Base-by-base conservation (phyloP, 2,888 invertebrate species). In the Acleris holmiana region DNA sequence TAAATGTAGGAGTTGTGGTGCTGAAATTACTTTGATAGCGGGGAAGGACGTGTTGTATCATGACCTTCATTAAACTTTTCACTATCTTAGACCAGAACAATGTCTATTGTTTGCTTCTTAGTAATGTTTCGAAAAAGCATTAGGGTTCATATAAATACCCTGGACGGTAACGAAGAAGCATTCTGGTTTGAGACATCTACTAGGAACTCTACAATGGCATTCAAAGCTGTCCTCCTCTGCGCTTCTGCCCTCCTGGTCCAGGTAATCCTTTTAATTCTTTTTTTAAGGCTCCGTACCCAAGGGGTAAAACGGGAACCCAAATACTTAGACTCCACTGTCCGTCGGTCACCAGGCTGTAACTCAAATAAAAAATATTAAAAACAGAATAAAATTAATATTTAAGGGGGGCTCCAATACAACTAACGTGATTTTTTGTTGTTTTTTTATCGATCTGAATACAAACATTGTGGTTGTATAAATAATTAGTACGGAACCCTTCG, bases 241-340 rank as follows among this genome's bases (percentile, higher is more conserved):
- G 68, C 66, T 44, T 72, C 73, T 60, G 63, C 67, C 17, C 47
- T 73, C 4, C 41, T 74, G 4, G 61, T 72, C 18, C 72, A 74
- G 69, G 73, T 72, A 66, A 4, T 8, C 3, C 10, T 29, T 29
- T 29, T 29, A 6, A 10, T 15, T 15, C 13, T 15, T n/a, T n/a
- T n/a, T n/a, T n/a, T n/a, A n/a, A n/a, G n/a, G n/a, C n/a, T n/a
- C n/a, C n/a, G n/a, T n/a, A n/a, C n/a, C n/a, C n/a, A n/a, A n/a
- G n/a, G n/a, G n/a, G n/a, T n/a, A n/a, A n/a, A n/a, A n/a, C n/a
- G n/a, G n/a, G n/a, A n/a, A n/a, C n/a, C n/a, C n/a, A n/a, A n/a
- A n/a, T n/a, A n/a, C n/a, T n/a, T n/a, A n/a, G n/a, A n/a, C n/a
- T n/a, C n/a, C n/a, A n/a, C n/a, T n/a, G n/a, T n/a, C n/a, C n/a